Base-by-base conservation (phyloP, 2,888 invertebrate genomes). In the Agrotis ipsilon region DNA sequence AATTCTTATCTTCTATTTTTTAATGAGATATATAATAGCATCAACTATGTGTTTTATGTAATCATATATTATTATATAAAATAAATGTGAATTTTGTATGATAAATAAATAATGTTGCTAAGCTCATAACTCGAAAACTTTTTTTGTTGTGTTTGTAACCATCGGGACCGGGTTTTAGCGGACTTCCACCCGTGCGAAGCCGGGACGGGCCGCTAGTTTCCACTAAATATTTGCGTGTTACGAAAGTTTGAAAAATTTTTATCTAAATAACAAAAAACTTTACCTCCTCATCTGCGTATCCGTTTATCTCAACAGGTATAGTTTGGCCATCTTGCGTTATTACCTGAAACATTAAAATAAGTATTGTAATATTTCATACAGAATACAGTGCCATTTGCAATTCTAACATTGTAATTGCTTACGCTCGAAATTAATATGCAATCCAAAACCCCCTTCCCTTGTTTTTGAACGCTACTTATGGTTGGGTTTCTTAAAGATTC, bases 301-400 rank as follows among this genome's bases (percentile, higher is more conserved):
- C 92, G 67, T 95, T 96, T 45, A 96, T 93, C 81, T 96, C 96
- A 3, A 96, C 96, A 0, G 96, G 96, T 78, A 96, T 96, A 1
- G 95, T 94, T 80, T 96, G 96, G 0, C 96, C 96, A 80, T 96
- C 96, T 72, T 94, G 92, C 13, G 96, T 96, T 52, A 96, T 92
- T 0, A 96, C 96, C 94, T 96, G 92, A 19, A 91, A 86, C 7
- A 75, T 55, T 4, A 32, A 24, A 55, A 51, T 45, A 32, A 45
- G 5, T 58, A 18, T 21, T 9, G 39, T 39, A 39, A 13, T 2
- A 45, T 24, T 45, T 21, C 43, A 7, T 0, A 14, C 24, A 18
- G 7, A 46, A 14, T 45, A 46, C n/a, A 1, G 11, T 39, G 39
- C n/a, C 3, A 24, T 21, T n/a, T 18, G 5, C 5, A n/a, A 24